Evolutionary conservation across 2,797 vertebrate species (phyloP).

Genomic region (Capromys pilorides): DNA sequence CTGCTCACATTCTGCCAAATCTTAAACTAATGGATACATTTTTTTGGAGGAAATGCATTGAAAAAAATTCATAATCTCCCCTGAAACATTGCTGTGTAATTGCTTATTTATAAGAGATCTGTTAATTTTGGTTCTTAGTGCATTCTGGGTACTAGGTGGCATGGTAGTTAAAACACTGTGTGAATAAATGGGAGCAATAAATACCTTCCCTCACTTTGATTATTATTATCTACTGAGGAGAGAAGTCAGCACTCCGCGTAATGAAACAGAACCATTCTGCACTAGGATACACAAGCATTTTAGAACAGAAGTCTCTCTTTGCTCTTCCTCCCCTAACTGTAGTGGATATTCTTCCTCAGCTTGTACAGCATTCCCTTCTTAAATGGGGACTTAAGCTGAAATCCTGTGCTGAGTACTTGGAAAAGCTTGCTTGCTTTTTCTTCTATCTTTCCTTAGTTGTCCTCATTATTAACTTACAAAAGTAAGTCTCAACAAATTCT

Average conservation of each 20-base stretch:
- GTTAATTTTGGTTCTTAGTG: neutral
- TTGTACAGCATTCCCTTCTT: neutral
- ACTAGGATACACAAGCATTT: neutral
- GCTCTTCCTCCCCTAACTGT: neutral
- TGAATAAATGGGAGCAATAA: neutral
- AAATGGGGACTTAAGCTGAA: neutral
- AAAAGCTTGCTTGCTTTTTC: neutral
- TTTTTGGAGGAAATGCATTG: neutral
- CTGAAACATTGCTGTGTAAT: neutral
- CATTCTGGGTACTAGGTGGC: accelerated
- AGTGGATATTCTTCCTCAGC: neutral
- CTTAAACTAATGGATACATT: neutral
- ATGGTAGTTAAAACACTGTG: neutral
- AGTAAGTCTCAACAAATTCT: neutral
- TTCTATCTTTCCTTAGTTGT: neutral
- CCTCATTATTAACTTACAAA: neutral
- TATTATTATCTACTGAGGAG: neutral
- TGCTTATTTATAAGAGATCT: neutral
- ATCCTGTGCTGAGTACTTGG: neutral
- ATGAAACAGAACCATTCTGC: neutral
- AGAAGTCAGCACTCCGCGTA: neutral
- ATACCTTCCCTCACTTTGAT: neutral
- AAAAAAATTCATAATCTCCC: neutral
- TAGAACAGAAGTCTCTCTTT: neutral
- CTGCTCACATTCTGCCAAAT: neutral